Evolutionary conservation across 2,113 vertebrate genomes (phyloP), one percentile per base, ranked within the genome.

Genomic region (Paramisgurnus dabryanus): DNA sequence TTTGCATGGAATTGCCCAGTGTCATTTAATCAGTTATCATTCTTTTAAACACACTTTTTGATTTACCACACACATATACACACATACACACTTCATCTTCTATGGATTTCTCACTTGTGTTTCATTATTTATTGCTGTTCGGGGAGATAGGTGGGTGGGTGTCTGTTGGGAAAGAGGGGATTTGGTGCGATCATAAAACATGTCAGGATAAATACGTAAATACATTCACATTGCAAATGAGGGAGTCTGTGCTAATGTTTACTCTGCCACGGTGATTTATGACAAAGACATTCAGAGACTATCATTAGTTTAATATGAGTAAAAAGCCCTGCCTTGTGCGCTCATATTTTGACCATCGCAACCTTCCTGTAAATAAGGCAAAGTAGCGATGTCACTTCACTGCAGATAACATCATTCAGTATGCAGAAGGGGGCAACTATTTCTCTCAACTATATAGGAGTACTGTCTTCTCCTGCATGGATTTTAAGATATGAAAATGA

Each of bases 91-190:
- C 85, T 87, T 79, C 84, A 84, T 75, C 60, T n/a, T 81, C 61
- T 64, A 55, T 66, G 61, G 83, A 67, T 83, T 88, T 74, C 85
- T 88, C 87, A 88, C 88, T 89, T 81, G 81, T 66, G 82, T 90
- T 93, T 89, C 90, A 95, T 94, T 94, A 95, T 94, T 93, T 91
- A 94, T 94, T 87, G 90, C 79, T 88, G 92, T 93, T 88, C 88
- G 77, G 64, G 47, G 22, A 88, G 85, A 88, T 87, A 86, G 82
- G 88, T 67, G 80, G 34, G 77, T 45, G 66, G 10, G 64, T 73
- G 84, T 86, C 61, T 47, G 61, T 71, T n/a, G 73, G 57, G 50
- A 34, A 6, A 34, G 87, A 85, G 90, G 89, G 86, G 83, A 87
- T 64, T 87, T 85, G 85, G 79, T 90, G 71, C 11, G 91, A 93